Percentiles rank a stretch among this genome's conserved stretches.
These are phyloP conservation scores for Chitala chitala DNA, from an alignment of 2,113 vertebrate genomes.

Conservation along the genomic window DNA sequence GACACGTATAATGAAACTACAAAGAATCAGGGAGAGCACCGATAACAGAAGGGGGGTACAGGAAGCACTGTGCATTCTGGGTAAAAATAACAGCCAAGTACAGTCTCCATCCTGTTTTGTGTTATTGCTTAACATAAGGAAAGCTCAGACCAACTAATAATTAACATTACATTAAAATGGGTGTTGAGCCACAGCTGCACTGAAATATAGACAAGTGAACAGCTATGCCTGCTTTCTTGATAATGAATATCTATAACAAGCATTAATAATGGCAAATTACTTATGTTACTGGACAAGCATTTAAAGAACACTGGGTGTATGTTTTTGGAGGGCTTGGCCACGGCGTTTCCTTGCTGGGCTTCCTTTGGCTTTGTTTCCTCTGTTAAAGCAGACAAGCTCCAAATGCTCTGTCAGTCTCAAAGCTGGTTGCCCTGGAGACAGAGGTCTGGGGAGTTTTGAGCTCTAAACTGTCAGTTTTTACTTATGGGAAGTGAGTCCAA, in stretches of 20 bases:
- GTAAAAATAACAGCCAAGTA: neutral
- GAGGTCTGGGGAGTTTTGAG: conserved; percentile 5
- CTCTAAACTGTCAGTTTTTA: conserved; percentile 1
- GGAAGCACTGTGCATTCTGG: neutral
- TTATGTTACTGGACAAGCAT: too few species aligned
- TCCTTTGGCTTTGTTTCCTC: neutral
- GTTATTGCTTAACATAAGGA: neutral
- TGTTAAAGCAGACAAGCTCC: neutral
- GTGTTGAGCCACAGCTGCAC: neutral
- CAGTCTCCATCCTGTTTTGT: too few species aligned
- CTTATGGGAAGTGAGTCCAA: neutral
- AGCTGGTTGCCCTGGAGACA: neutral
- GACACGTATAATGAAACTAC: conserved; percentile 1
- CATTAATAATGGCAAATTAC: too few species aligned
- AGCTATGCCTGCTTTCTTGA: neutral
- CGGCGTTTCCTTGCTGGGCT: too few species aligned
- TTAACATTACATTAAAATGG: neutral
- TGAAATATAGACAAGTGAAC: neutral
- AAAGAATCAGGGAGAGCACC: neutral
- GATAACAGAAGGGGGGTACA: neutral
- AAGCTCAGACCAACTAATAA: neutral
- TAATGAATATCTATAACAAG: neutral
- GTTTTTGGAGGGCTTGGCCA: neutral
- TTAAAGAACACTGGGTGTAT: too few species aligned
- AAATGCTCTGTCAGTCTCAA: neutral